These are phyloP conservation scores for Oreochromis mossambicus DNA, from an alignment of 2,797 vertebrate species.

Conservation along the genomic window DNA sequence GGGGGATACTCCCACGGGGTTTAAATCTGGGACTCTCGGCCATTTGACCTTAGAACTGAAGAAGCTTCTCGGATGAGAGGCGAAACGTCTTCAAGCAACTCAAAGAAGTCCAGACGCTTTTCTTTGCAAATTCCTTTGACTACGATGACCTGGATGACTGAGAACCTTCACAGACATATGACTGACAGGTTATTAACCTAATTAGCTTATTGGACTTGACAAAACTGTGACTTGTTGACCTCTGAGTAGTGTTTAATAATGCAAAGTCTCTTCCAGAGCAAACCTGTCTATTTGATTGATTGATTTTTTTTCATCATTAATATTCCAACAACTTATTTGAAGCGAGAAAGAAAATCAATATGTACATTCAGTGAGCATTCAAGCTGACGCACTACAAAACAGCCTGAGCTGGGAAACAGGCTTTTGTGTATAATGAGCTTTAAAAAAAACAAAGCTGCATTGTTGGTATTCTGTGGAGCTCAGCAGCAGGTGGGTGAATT, in stretches of 20 bases:
- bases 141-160: no score
- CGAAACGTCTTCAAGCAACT: no score
- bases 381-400: background rate
- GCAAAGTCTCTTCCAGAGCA: background rate
- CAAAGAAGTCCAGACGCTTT: no score
- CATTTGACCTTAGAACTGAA: no score
- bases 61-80: no score
- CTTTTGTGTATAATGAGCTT: background rate
- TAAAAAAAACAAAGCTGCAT: background rate
- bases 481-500: background rate
- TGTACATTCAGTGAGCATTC: background rate
- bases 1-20: no score
- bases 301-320: background rate
- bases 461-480: background rate
- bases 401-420: background rate
- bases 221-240: background rate
- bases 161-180: no score
- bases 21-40: no score
- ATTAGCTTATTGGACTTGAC: slow-evolving; percentile 4
- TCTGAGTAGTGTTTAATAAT: background rate
- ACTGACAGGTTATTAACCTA: slow-evolving; percentile 10
- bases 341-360: background rate
- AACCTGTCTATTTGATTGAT: background rate
- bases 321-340: background rate
- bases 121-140: no score